phyloP scores from a whole-genome alignment of 2,113 vertebrate genomes.

The Macrotis lagotis region DNA sequence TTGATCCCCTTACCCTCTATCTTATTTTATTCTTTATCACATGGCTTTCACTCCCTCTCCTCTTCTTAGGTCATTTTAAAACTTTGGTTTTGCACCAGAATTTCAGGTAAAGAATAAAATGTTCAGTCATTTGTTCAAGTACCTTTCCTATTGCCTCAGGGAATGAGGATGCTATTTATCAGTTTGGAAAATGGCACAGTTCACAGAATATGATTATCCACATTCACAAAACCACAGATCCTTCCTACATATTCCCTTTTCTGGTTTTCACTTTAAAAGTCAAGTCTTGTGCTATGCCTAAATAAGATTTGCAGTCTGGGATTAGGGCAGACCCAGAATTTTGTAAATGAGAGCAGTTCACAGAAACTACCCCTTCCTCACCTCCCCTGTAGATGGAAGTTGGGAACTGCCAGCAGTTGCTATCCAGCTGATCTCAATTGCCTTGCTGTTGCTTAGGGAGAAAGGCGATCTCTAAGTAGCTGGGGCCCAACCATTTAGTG shows the following conservation, averaged over 20 bases:
- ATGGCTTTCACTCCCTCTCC: not conserved
- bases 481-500: slow-evolving; percentile 62
- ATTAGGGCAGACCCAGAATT: not conserved
- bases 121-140: not conserved
- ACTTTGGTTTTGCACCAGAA: not conserved
- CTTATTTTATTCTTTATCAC: not conserved
- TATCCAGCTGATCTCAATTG: slow-evolving; percentile 42
- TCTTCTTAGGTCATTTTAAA: not conserved
- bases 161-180: not conserved
- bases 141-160: not conserved
- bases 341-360: not conserved
- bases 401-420: not conserved
- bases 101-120: not conserved
- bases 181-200: not conserved
- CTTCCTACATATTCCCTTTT: not conserved
- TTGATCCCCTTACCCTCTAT: not conserved
- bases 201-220: not conserved
- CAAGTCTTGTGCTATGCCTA: not conserved
- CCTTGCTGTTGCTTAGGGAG: slow-evolving; percentile 31
- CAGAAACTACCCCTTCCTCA: not conserved
- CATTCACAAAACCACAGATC: not conserved
- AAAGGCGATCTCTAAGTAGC: slow-evolving; percentile 42
- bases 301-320: not conserved
- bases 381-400: not conserved
- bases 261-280: slow-evolving; percentile 22